Evolutionary conservation across 2,797 vertebrate species (phyloP).

Genomic region (Brotula barbata): DNA sequence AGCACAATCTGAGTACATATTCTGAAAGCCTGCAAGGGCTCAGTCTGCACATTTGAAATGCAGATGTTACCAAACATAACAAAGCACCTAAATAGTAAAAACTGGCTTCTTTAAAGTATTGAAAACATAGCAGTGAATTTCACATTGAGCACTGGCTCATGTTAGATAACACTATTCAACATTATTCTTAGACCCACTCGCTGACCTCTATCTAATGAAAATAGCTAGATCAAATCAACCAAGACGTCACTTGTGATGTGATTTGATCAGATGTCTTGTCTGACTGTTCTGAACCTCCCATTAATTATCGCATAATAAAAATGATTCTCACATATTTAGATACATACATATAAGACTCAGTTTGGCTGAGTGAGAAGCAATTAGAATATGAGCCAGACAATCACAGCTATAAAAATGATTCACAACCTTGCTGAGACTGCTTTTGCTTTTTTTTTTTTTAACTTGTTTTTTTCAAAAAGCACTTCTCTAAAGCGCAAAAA

Average conservation of each 20-base stretch:
- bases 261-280: slow-evolving; percentile 26
- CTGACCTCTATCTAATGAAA: slow-evolving; percentile 24
- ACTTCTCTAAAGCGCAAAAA: slow-evolving; percentile 18
- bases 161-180: not conserved
- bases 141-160: no score
- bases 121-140: slow-evolving; percentile 1
- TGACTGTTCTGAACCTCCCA: slow-evolving; percentile 31
- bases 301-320: slow-evolving; percentile 51
- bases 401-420: slow-evolving; percentile 49
- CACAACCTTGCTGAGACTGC: slow-evolving; percentile 31
- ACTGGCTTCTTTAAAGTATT: slow-evolving; percentile 10
- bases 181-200: slow-evolving; percentile 5
- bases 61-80: not conserved
- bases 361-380: slow-evolving; percentile 42
- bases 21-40: no score
- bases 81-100: slow-evolving; percentile 9
- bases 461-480: not conserved
- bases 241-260: slow-evolving; percentile 29
- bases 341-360: no score
- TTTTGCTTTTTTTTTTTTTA: not conserved
- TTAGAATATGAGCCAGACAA: slow-evolving; percentile 33
- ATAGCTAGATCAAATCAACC: slow-evolving; percentile 18
- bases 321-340: no score
- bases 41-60: no score
- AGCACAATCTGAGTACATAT: no score